phyloP scores from a whole-genome alignment of 1,140 invertebrate species.

The Drosophila lini region DNA sequence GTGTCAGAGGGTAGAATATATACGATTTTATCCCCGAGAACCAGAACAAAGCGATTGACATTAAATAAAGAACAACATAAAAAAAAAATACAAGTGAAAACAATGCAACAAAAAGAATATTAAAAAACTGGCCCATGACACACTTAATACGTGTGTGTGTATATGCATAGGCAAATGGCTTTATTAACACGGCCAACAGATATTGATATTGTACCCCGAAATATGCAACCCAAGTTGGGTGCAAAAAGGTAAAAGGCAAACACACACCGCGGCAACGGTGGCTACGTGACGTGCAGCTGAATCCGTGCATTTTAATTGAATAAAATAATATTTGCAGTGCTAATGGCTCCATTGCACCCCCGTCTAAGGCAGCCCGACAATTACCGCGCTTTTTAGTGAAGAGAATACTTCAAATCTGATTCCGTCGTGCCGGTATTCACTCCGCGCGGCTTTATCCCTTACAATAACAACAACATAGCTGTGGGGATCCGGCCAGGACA shows the following conservation, averaged over 20 bases:
- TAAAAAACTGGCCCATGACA: conserved; percentile 41
- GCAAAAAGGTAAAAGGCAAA: conserved; percentile 28
- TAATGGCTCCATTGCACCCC: conserved; percentile 73
- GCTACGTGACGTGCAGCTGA: conserved; percentile 63
- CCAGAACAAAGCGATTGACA: conserved; percentile 39
- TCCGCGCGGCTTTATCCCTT: conserved; percentile 51
- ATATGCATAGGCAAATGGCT: conserved; percentile 73
- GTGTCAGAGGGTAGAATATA: conserved; percentile 5
- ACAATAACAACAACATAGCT: conserved; percentile 39
- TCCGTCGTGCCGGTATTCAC: conserved; percentile 41
- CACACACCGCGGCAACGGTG: background rate
- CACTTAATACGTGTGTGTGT: conserved; percentile 49
- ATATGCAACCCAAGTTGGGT: conserved; percentile 56
- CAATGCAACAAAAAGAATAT: conserved; percentile 5
- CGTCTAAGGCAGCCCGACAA: conserved; percentile 43
- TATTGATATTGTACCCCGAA: conserved; percentile 48
- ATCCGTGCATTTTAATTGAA: conserved; percentile 76
- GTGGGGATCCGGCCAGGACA: conserved; percentile 5
- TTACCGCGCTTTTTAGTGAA: conserved; percentile 50
- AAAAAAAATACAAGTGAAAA: conserved; percentile 3
- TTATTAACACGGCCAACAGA: conserved; percentile 58
- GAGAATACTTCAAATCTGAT: conserved; percentile 55
- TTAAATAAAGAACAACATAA: conserved; percentile 63
- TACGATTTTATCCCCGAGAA: conserved; percentile 14
- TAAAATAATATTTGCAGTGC: conserved; percentile 80